phyloP scores from a whole-genome alignment of 2,888 invertebrate genomes.

The Micoletzkya japonica region DNA sequence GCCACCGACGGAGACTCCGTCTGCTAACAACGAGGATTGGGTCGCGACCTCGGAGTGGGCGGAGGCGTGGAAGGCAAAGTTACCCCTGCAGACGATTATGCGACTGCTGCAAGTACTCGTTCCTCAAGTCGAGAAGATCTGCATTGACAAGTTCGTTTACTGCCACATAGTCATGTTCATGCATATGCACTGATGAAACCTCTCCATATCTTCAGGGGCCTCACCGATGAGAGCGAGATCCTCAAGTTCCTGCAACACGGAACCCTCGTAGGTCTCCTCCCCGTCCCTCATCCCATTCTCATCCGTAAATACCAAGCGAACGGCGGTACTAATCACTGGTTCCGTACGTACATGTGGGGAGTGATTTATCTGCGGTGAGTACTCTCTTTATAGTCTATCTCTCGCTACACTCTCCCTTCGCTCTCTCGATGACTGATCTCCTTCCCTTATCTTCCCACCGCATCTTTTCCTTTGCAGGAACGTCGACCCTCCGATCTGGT shows the following conservation, averaged over 20 bases:
- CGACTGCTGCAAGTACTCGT: constrained; percentile 94
- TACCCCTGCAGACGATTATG: constrained; percentile 99
- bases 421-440: neutral
- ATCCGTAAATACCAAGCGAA: constrained; percentile 97
- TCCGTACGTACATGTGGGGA: constrained; percentile 99
- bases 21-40: constrained; percentile 70
- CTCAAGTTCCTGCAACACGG: constrained; percentile 97
- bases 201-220: constrained; percentile 73
- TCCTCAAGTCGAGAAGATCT: constrained; percentile 99
- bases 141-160: constrained; percentile 88
- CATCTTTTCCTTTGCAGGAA: constrained; percentile 74
- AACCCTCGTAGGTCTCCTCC: constrained; percentile 91
- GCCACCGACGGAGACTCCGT: neutral
- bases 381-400: neutral
- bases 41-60: constrained; percentile 93
- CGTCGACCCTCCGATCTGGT: constrained; percentile 98
- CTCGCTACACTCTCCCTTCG: neutral
- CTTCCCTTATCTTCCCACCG: neutral
- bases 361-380: constrained; percentile 89
- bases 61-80: constrained; percentile 89
- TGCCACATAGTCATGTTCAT: no score
- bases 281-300: constrained; percentile 97
- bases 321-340: constrained; percentile 97
- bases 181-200: no score
- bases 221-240: constrained; percentile 99